Evolutionary conservation across 2,888 invertebrate species (phyloP).

Genomic region (Pedicia rivosa): DNA sequence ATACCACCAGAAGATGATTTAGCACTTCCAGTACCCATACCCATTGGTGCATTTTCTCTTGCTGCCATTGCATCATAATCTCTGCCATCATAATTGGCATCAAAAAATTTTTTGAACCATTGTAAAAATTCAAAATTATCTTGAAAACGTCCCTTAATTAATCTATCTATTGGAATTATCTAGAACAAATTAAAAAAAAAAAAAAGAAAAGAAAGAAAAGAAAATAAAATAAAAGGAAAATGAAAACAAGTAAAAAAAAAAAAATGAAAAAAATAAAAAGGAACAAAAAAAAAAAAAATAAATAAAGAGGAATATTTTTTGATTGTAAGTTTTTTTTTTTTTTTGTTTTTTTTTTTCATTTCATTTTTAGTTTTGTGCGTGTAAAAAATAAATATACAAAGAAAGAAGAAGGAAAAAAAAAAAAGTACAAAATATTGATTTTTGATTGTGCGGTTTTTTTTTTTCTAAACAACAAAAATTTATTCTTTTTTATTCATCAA

Average conservation of each 20-base stretch:
- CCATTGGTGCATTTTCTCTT: conserved; percentile 75
- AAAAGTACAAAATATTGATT: too few relatives aligned
- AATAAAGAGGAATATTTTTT: too few relatives aligned
- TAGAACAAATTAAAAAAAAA: conserved; percentile 20
- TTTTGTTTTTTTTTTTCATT: too few relatives aligned
- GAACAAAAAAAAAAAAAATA: too few relatives aligned
- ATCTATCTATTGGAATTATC: conserved; percentile 35
- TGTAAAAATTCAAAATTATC: conserved; percentile 99
- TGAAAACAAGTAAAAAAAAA: conserved; percentile 10
- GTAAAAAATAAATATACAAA: too few relatives aligned
- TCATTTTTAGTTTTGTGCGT: too few relatives aligned
- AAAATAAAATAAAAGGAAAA: conserved; percentile 14
- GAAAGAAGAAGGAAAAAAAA: too few relatives aligned
- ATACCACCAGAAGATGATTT: conserved; percentile 17
- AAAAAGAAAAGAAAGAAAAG: conserved; percentile 10
- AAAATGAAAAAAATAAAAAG: too few relatives aligned
- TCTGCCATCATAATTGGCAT: conserved; percentile 92
- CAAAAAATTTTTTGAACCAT: conserved; percentile 99
- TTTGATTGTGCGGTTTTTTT: too few relatives aligned
- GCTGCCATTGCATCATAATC: conserved; percentile 84
- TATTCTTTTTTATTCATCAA: too few relatives aligned
- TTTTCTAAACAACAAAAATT: too few relatives aligned
- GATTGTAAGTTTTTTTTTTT: too few relatives aligned
- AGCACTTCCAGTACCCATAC: conserved; percentile 42
- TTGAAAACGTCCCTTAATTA: conserved; percentile 97